Evolutionary conservation across 2,113 vertebrate species (phyloP), one percentile per base, ranked within the genome.

Genomic region (Galbula dea): DNA sequence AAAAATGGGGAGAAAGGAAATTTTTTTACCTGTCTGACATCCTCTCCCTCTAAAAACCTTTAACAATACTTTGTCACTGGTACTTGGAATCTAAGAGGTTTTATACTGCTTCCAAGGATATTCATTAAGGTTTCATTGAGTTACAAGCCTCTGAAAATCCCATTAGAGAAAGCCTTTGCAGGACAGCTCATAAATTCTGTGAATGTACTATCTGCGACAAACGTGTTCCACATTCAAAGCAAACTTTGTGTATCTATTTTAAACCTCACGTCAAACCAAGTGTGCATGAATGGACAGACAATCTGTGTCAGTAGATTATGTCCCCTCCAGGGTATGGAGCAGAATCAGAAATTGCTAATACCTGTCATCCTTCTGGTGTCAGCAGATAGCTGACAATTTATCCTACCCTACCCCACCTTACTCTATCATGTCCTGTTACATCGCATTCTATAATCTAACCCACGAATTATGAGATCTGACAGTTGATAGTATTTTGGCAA

Each of bases 101-200:
- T 89, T 91, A 73, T 89, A 86, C 16, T 67, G 55, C 63, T 91
- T 95, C 87, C 79, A 75, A 86, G 73, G 72, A 77, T 90, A 83
- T 90, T 91, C 67, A 83, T 95, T 88, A 88, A 90, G 59, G 62
- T 92, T 95, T 88, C 80, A 88, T 54, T 90, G 83, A 91, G 86
- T 67, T 88, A 89, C 58, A 90, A 95, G 67, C 45, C 67, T 90
- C 79, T 94, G 94, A 93, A 95, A 94, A 77, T 88, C 75, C 91
- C 82, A 91, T 89, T 88, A 89, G 51, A 85, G 30, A 73, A 15
- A 34, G 37, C 46, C 49, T 94, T 94, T 74, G 69, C 32, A 77
- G 79, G 75, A 73, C 78, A 91, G 88, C 58, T 88, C 75, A 79
- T 80, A 93, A 85, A 88, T 84, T 79, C 81, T 58, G 32, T 18